Evolutionary conservation across 2,888 invertebrate species (phyloP).

Genomic region (Theretra japonica): DNA sequence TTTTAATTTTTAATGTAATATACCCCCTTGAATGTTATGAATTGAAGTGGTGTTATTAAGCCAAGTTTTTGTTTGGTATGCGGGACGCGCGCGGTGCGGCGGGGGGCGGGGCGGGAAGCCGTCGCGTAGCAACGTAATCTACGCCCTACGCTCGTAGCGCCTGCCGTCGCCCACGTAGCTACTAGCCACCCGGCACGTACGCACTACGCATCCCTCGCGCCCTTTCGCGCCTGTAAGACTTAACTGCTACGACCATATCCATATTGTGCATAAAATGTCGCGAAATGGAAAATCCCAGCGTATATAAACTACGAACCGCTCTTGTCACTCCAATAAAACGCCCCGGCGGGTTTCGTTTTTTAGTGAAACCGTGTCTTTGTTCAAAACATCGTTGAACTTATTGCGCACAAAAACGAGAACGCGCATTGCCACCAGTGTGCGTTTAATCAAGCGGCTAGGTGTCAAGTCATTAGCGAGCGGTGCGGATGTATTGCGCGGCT

Average conservation of each 20-base stretch:
- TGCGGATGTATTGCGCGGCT: conserved; percentile 59
- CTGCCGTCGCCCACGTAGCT: not conserved
- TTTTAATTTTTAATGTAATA: conserved; percentile 25
- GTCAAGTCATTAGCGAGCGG: conserved; percentile 66
- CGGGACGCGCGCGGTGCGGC: not conserved
- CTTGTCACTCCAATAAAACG: conserved; percentile 8
- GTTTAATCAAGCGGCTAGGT: conserved; percentile 58
- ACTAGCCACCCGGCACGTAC: conserved; percentile 7
- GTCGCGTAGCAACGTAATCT: conserved; percentile 21
- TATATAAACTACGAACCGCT: not conserved
- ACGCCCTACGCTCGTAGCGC: conserved; percentile 22
- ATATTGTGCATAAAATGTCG: not conserved
- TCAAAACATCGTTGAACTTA: conserved; percentile 48
- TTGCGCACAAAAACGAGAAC: conserved; percentile 53
- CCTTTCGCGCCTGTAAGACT: conserved; percentile 8
- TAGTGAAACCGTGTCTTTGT: conserved; percentile 44
- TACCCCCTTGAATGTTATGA: conserved; percentile 13
- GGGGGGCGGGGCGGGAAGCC: not conserved
- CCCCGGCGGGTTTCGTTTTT: conserved; percentile 16
- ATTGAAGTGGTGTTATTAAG: conserved; percentile 13
- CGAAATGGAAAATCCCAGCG: conserved; percentile 16
- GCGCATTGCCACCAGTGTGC: conserved; percentile 55
- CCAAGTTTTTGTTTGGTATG: conserved; percentile 15
- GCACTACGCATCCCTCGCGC: conserved; percentile 23
- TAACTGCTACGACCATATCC: not conserved